These are phyloP conservation scores for Aplocera efformata DNA, from an alignment of 2,888 invertebrate genomes.

Conservation along the genomic window DNA sequence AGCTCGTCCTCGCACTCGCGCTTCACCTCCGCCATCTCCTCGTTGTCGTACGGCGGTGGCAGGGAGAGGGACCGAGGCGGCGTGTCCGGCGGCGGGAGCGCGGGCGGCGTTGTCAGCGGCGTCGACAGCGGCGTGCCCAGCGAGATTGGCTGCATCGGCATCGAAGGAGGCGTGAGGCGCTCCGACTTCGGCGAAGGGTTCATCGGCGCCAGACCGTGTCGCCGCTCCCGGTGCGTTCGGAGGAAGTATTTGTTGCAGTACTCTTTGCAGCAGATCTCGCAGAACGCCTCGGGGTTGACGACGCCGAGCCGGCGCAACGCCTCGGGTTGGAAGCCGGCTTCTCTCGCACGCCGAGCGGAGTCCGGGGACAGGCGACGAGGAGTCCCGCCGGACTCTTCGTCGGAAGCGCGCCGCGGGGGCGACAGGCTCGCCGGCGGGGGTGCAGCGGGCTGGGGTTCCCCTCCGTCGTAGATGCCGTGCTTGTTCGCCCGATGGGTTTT, in stretches of 20 bases:
- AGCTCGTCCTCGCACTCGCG: conserved; percentile 72
- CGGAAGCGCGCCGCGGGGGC: conserved; percentile 69
- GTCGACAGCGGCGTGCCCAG: conserved; percentile 55
- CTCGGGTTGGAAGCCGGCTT: conserved; percentile 86
- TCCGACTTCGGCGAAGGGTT: conserved; percentile 62
- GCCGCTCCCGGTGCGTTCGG: conserved; percentile 93
- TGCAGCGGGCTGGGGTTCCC: conserved; percentile 55
- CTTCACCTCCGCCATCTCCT: conserved; percentile 73
- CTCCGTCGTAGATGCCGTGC: conserved; percentile 92
- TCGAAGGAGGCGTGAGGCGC: conserved; percentile 54
- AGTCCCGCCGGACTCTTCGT: conserved; percentile 72
- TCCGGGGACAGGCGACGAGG: conserved; percentile 81
- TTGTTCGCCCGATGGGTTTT: conserved; percentile 99
- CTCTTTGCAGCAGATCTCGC: conserved; percentile 95
- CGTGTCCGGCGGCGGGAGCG: conserved; percentile 86
- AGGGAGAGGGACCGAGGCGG: conserved; percentile 55
- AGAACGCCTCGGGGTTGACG: conserved; percentile 93
- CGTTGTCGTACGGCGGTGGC: conserved; percentile 55
- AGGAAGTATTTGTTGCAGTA: conserved; percentile 96
- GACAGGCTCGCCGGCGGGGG: conserved; percentile 67
- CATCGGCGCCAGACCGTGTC: conserved; percentile 87
- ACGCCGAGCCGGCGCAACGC: conserved; percentile 89
- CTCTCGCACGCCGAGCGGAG: conserved; percentile 83
- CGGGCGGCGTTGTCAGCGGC: conserved; percentile 83
- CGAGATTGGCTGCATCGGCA: conserved; percentile 55